These are phyloP conservation scores for Limnephilus marmoratus DNA, from an alignment of 2,888 invertebrate genomes.

Conservation along the genomic window DNA sequence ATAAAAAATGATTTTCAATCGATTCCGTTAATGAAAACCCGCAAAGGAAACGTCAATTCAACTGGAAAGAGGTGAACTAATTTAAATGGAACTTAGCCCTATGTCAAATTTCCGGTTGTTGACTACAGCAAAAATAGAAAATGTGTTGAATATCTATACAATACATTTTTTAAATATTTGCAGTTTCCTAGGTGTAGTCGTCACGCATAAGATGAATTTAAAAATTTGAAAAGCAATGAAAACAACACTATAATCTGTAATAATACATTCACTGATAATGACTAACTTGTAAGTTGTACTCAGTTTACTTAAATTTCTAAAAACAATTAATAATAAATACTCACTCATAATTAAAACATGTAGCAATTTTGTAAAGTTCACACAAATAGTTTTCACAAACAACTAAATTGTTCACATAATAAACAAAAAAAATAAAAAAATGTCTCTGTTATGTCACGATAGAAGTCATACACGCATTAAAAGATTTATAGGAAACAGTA, in stretches of 20 bases:
- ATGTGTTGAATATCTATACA: too few relatives aligned
- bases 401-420: slow-evolving; percentile 2
- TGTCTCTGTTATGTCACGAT: background rate
- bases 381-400: background rate
- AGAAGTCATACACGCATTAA: background rate
- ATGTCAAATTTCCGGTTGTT: background rate
- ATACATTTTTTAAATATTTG: too few relatives aligned
- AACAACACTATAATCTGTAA: background rate
- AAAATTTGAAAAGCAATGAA: background rate
- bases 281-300: too few relatives aligned
- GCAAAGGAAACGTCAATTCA: background rate
- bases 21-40: too few relatives aligned
- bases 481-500: background rate
- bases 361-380: background rate
- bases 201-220: too few relatives aligned
- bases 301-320: background rate
- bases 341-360: background rate
- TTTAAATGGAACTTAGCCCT: background rate
- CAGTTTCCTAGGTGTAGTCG: too few relatives aligned
- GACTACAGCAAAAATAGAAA: background rate
- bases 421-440: background rate
- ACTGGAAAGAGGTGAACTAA: background rate
- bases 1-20: too few relatives aligned
- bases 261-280: too few relatives aligned
- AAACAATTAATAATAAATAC: background rate